phyloP scores from a whole-genome alignment of 1,140 invertebrate genomes.

The Zaprionus inermis region DNA sequence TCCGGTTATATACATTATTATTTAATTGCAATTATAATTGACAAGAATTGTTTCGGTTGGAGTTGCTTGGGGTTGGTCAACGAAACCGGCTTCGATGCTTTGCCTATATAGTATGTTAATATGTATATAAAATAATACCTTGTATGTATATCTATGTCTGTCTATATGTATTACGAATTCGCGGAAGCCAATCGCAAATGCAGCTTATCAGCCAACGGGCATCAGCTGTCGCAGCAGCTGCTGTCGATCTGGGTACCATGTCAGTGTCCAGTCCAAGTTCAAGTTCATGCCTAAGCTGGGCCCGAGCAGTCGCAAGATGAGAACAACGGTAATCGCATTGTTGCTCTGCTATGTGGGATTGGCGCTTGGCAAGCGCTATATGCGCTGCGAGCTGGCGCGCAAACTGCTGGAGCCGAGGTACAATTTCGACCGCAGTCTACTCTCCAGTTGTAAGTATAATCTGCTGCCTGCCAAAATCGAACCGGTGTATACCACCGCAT shows the following conservation, averaged over 20 bases:
- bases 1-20: neutral
- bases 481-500: neutral
- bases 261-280: slow-evolving; percentile 7
- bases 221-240: neutral
- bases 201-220: slow-evolving; percentile 29
- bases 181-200: slow-evolving; percentile 31
- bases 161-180: neutral
- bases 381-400: slow-evolving; percentile 63
- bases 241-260: neutral
- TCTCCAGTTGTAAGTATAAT: slow-evolving; percentile 58
- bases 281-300: slow-evolving; percentile 25
- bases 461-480: neutral
- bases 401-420: slow-evolving; percentile 56
- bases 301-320: slow-evolving; percentile 56
- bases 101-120: neutral
- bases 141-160: neutral
- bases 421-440: slow-evolving; percentile 60
- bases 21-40: neutral
- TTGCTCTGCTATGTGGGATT: slow-evolving; percentile 39
- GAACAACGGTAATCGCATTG: slow-evolving; percentile 41
- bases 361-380: slow-evolving; percentile 50
- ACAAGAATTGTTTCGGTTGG: neutral
- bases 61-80: neutral
- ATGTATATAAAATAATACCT: neutral
- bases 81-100: neutral